Conservation (phyloP, 2,797 vertebrate genomes). For the Melanotaenia nigrans region DNA sequence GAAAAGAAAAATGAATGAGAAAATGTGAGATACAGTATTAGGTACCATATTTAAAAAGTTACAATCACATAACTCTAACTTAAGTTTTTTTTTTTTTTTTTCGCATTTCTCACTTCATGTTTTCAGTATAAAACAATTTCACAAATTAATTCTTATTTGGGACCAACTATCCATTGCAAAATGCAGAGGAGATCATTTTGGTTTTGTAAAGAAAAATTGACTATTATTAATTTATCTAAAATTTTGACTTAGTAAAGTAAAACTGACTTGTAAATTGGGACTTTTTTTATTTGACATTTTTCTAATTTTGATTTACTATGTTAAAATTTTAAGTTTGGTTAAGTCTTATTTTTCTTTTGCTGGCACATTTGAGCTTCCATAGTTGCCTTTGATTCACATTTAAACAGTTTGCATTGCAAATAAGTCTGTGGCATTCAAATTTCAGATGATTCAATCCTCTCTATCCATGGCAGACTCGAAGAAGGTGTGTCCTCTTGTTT, state of each 20-base stretch:
- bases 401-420: constrained; percentile 64
- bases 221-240: not conserved
- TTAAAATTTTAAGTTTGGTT: not conserved
- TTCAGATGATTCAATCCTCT: constrained; percentile 94
- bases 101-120: no score
- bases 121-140: not conserved
- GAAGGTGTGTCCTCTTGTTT: constrained; percentile 69
- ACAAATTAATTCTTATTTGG: no score
- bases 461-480: constrained; percentile 89
- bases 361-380: constrained; percentile 18
- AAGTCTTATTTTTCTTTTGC: not conserved
- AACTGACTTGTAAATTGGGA: no score
- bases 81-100: not conserved
- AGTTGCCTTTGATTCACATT: constrained; percentile 7
- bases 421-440: constrained; percentile 84
- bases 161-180: no score
- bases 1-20: constrained; percentile 17
- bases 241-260: no score
- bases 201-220: not conserved
- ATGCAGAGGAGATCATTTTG: no score
- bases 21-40: not conserved
- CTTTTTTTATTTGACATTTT: not conserved
- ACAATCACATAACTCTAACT: not conserved
- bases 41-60: not conserved
- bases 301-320: not conserved